phyloP scores from a whole-genome alignment of 2,113 vertebrate genomes.

The Stigmatopora argus region DNA sequence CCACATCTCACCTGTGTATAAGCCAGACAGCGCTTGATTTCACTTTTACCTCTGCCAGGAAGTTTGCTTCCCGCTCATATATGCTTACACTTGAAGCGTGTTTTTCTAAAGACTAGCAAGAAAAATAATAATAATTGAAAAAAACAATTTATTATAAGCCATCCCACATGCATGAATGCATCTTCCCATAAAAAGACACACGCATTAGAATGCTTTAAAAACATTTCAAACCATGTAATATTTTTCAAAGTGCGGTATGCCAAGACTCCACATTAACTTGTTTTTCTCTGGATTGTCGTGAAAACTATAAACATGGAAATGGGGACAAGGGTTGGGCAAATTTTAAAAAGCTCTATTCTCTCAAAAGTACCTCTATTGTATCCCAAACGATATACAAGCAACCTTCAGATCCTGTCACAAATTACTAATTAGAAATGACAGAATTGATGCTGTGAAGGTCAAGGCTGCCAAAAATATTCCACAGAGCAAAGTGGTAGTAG shows the following conservation, averaged over 20 bases:
- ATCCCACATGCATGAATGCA: slow-evolving; percentile 66
- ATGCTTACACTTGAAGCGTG: slow-evolving; percentile 54
- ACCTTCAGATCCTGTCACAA: slow-evolving; percentile 42
- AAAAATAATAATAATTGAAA: not conserved
- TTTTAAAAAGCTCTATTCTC: slow-evolving; percentile 45
- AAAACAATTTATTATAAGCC: slow-evolving; percentile 63
- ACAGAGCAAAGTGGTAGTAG: slow-evolving; percentile 51
- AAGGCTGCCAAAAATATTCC: slow-evolving; percentile 50
- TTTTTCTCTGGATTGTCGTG: slow-evolving; percentile 73
- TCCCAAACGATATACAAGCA: slow-evolving; percentile 49
- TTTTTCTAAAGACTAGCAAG: slow-evolving; percentile 45
- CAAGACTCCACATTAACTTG: slow-evolving; percentile 56
- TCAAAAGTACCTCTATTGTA: slow-evolving; percentile 56
- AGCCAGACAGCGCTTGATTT: slow-evolving; percentile 42
- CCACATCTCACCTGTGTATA: slow-evolving; percentile 8
- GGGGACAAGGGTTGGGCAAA: slow-evolving; percentile 29
- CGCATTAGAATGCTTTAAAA: slow-evolving; percentile 69
- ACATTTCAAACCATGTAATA: slow-evolving; percentile 68
- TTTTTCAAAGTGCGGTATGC: slow-evolving; percentile 74
- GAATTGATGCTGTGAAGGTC: slow-evolving; percentile 37
- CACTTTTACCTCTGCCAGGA: slow-evolving; percentile 16
- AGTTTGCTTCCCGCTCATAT: slow-evolving; percentile 39
- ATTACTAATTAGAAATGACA: slow-evolving; percentile 32
- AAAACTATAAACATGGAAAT: slow-evolving; percentile 53
- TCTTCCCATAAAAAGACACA: slow-evolving; percentile 63